Base-by-base conservation (phyloP, 2,888 invertebrate genomes). In the Mythimna loreyi region DNA sequence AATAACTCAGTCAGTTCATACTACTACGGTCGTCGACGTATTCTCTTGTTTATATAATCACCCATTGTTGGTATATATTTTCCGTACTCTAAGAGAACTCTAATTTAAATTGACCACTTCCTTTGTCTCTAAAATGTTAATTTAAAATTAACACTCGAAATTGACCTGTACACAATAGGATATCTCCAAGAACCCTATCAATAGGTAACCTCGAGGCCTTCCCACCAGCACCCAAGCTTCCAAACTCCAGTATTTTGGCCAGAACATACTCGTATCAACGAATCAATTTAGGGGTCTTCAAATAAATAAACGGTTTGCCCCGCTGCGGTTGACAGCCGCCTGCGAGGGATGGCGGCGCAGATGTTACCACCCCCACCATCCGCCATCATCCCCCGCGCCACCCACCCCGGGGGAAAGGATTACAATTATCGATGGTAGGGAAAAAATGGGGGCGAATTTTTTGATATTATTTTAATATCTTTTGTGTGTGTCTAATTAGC, bases 241-340 rank as follows among this genome's bases (percentile, higher is more conserved):
- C 11, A 56, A 59, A 49, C 47, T 63, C 68, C 50, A 73, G 75
- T 66, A 76, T 76, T 80, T 80, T 47, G 59, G 13, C 13, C 67
- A 63, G 76, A 84, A 85, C 90, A 89, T 89, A 60, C 52, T 78
- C 79, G 78, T 75, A 91, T 92, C 91, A 92, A 91, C 92, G 89
- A 92, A 94, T 94, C 94, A 93, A 94, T 94, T 94, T 92, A 84
- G 91, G 84, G 80, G 80, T 75, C 88, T 87, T 87, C 88, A 90
- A 88, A 92, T 92, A 92, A 92, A 92, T 92, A 92, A 90, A 87
- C 85, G 86, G 84, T 84, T 84, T 72, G 79, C 78, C 81, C 82
- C 86, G 85, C 92, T 94, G 94, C 85, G 93, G 92, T 90, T 93
- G 94, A 94, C 94, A 93, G 93, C 82, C 85, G 87, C 85, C 91